Evolutionary conservation across 2,113 vertebrate genomes (phyloP).

Genomic region (Chlamydotis undulata): DNA sequence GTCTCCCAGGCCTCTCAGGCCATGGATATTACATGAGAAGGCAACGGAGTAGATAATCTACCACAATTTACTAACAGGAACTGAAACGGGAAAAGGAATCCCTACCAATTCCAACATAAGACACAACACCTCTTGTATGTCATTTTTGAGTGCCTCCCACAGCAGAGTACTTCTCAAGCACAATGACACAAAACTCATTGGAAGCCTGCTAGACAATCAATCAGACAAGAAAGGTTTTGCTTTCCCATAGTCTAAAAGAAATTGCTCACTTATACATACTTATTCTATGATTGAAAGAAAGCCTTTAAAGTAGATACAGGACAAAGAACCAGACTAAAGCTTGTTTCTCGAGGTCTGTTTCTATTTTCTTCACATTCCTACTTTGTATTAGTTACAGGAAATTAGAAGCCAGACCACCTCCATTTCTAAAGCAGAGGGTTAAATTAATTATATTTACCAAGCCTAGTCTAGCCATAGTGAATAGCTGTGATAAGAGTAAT

Average conservation of each 20-base stretch:
- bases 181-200: not conserved
- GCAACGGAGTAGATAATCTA: not conserved
- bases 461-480: not conserved
- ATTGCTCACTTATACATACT: not conserved
- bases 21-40: not conserved
- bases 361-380: not conserved
- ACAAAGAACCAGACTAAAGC: not conserved
- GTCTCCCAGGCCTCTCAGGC: not conserved
- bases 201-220: not conserved
- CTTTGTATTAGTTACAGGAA: not conserved
- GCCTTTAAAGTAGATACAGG: not conserved
- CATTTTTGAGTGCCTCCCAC: not conserved
- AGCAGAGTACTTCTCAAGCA: not conserved
- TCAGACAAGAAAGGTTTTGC: not conserved
- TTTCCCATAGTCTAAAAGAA: not conserved
- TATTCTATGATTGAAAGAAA: not conserved
- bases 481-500: not conserved
- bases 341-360: not conserved
- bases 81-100: not conserved
- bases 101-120: not conserved
- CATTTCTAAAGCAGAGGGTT: conserved; percentile 16
- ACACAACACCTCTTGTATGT: not conserved
- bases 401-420: conserved; percentile 22
- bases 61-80: not conserved
- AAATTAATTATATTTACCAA: conserved; percentile 29